Conservation (phyloP, 2,888 invertebrate species). For the Trichacis sp. region DNA sequence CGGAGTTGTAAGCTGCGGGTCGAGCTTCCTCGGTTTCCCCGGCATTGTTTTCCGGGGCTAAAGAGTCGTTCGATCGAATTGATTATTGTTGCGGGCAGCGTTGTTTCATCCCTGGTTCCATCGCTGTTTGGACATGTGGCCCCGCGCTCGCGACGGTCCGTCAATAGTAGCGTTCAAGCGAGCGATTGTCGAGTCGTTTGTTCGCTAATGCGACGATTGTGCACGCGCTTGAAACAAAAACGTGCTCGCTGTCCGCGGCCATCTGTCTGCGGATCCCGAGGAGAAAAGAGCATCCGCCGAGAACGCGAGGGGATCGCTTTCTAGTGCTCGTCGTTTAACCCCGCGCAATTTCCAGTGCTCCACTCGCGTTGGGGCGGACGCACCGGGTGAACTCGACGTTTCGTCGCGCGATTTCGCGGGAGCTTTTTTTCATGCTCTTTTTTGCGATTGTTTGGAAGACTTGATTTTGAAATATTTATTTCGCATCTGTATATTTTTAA, state of each 20-base stretch:
- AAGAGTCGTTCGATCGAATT: conserved; percentile 37
- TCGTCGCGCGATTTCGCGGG: not conserved
- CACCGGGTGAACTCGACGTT: conserved; percentile 29
- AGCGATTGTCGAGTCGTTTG: conserved; percentile 64
- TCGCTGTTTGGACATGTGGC: conserved; percentile 63
- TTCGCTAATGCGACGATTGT: conserved; percentile 67
- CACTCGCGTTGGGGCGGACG: conserved; percentile 29
- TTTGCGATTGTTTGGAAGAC: not conserved
- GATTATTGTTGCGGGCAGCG: conserved; percentile 39
- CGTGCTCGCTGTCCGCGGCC: conserved; percentile 52
- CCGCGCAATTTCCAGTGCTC: conserved; percentile 31
- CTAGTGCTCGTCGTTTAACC: conserved; percentile 68
- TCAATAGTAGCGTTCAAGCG: conserved; percentile 46
- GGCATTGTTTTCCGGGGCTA: conserved; percentile 37
- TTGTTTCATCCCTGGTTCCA: conserved; percentile 12
- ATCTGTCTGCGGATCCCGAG: conserved; percentile 55
- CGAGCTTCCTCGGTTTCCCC: conserved; percentile 10
- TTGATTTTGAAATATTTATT: conserved; percentile 18
- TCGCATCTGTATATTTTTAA: too few relatives aligned
- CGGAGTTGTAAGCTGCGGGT: conserved; percentile 24
- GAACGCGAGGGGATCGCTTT: conserved; percentile 58
- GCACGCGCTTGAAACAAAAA: conserved; percentile 67
- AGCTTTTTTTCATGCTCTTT: conserved; percentile 2
- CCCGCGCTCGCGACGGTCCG: conserved; percentile 43
- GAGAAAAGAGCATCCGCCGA: conserved; percentile 66